Percentiles rank a stretch among this genome's conserved stretches.
Conservation (phyloP, 2,888 invertebrate genomes). For the Acronicta leporina region DNA sequence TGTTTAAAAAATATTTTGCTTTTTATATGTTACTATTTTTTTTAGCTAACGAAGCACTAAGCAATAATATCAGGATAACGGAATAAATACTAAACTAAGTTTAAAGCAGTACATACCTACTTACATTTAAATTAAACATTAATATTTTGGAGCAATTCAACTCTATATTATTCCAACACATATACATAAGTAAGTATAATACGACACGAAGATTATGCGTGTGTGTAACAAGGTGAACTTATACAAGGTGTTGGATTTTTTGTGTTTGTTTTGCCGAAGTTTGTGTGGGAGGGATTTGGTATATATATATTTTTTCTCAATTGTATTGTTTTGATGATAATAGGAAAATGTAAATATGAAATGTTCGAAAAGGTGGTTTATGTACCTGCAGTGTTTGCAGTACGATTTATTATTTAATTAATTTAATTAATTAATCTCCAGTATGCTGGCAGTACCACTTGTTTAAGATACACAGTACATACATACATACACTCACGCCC, state of each 20-base stretch:
- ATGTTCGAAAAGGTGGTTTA: background rate
- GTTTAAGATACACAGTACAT: too few relatives aligned
- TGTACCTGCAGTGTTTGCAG: too few relatives aligned
- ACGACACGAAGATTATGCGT: slow-evolving; percentile 51
- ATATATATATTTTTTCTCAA: background rate
- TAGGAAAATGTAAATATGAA: background rate
- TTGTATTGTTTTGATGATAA: background rate
- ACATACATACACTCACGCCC: too few relatives aligned
- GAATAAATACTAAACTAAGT: too few relatives aligned
- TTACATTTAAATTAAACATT: slow-evolving; percentile 16
- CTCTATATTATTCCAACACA: slow-evolving; percentile 26
- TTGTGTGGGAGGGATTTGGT: background rate
- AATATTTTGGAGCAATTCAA: slow-evolving; percentile 37
- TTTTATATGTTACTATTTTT: too few relatives aligned
- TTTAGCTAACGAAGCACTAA: too few relatives aligned
- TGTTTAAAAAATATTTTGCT: too few relatives aligned
- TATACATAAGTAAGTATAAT: slow-evolving; percentile 28
- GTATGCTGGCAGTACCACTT: too few relatives aligned
- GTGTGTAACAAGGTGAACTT: slow-evolving; percentile 76
- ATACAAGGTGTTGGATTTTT: slow-evolving; percentile 62
- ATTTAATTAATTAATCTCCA: too few relatives aligned
- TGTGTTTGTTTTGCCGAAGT: slow-evolving; percentile 17
- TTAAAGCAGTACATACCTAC: too few relatives aligned
- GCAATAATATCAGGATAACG: too few relatives aligned
- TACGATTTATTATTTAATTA: too few relatives aligned